Base-by-base conservation (phyloP, 2,888 invertebrate genomes). In the Meta bourneti region DNA sequence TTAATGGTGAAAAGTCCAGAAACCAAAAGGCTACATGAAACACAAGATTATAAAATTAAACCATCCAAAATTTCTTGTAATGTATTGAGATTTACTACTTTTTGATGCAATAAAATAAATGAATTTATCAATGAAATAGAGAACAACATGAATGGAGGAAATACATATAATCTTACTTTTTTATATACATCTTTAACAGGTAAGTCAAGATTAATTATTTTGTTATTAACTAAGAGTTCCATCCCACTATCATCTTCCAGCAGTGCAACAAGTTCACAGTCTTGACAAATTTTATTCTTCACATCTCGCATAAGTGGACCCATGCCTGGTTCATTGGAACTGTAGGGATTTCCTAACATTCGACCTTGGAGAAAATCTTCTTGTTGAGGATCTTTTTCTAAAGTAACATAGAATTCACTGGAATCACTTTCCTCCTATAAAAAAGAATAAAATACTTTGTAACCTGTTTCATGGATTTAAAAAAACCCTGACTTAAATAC, bases 171-270 rank as follows among this genome's bases (percentile, higher is more conserved):
- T 34, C 95, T 95, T 87, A 95, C 94, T 94, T 99, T 95, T 94
- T 95, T 95, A 94, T 95, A 95, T n/a, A 95, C 95, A 92, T 95
- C 99, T 95, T 98, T 98, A 16, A 99, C 99, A 0, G 98, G 98
- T 94, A 99, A 96, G 95, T 99, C 99, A 16, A 99, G 96, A 93
- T 98, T 98, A 95, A 99, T 99, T 93, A 99, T 99, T 96, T 99
- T 99, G 95, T 99, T 99, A 95, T 98, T 98, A 8, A 99, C 99
- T 54, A 99, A 96, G 93, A 99, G 96, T 95, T 99, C 99, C 99
- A 99, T 99, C 87, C 99, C 99, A 94, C 98, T 99, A 95, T 99
- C 99, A 95, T 99, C 99, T 94, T 99, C 99, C 0, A 99, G 95
- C 51, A 99, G 95, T 0, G 99, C 99, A n/a, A 99, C 98, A 92